Conservation (phyloP, 1,140 invertebrate genomes). For the Pseudachorutes palmiensis region DNA sequence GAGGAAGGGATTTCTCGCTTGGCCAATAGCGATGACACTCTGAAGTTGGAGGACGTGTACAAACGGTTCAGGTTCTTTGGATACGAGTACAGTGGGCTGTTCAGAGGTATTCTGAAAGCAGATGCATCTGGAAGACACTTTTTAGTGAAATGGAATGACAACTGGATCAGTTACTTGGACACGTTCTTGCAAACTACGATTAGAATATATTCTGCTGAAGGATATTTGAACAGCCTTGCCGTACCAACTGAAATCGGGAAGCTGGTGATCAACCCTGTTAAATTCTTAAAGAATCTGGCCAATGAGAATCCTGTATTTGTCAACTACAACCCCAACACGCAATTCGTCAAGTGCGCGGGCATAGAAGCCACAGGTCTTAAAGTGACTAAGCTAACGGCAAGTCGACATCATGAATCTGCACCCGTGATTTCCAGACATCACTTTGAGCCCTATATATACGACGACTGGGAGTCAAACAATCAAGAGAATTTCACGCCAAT, state of each 20-base stretch:
- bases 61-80: conserved; percentile 6
- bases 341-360: conserved; percentile 4
- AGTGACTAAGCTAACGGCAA: neutral
- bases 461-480: neutral
- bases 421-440: neutral
- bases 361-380: neutral
- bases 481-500: neutral
- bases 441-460: neutral
- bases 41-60: neutral
- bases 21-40: neutral
- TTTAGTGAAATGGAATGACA: neutral
- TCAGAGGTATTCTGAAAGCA: neutral
- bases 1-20: neutral
- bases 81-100: conserved; percentile 2
- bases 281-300: neutral
- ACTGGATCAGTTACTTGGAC: neutral
- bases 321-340: neutral
- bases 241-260: neutral
- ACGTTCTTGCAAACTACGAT: neutral
- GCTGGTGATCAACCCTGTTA: neutral
- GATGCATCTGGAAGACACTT: neutral
- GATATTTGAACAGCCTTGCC: neutral
- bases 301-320: neutral
- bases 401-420: neutral
- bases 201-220: neutral